These are phyloP conservation scores for Pyrocoelia pectoralis DNA, from an alignment of 2,888 invertebrate genomes.

Conservation along the genomic window DNA sequence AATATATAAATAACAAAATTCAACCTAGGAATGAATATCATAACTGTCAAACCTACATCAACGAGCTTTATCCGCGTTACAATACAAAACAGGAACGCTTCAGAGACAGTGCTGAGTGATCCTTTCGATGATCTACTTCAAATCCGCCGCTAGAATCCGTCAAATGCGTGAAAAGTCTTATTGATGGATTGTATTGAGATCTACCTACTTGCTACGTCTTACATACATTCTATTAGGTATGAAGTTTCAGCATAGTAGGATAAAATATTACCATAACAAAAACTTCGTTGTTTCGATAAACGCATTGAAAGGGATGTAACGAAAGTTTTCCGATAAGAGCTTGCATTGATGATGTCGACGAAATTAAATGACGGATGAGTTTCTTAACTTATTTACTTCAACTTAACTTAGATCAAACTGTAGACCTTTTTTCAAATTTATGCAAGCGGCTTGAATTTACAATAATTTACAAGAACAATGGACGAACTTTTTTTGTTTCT, in stretches of 20 bases:
- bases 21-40: slow-evolving; percentile 48
- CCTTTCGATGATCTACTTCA: slow-evolving; percentile 53
- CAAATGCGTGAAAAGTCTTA: slow-evolving; percentile 53
- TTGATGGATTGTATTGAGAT: slow-evolving; percentile 56
- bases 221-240: slow-evolving; percentile 29
- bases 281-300: slow-evolving; percentile 29
- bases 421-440: neutral
- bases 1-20: slow-evolving; percentile 51
- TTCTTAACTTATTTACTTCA: neutral
- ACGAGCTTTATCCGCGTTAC: slow-evolving; percentile 37
- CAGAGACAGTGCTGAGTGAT: slow-evolving; percentile 34
- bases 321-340: slow-evolving; percentile 10
- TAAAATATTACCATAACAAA: slow-evolving; percentile 41
- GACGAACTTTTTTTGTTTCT: too few species aligned
- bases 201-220: slow-evolving; percentile 34
- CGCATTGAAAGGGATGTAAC: slow-evolving; percentile 11
- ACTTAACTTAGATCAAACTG: neutral
- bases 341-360: neutral
- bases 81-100: slow-evolving; percentile 36
- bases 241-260: slow-evolving; percentile 37
- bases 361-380: slow-evolving; percentile 11
- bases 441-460: too few species aligned
- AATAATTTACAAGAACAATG: too few species aligned
- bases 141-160: slow-evolving; percentile 54
- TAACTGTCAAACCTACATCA: slow-evolving; percentile 54